Evolutionary conservation across 2,888 invertebrate genomes (phyloP).

Genomic region (Pollenia griseotomentosa): DNA sequence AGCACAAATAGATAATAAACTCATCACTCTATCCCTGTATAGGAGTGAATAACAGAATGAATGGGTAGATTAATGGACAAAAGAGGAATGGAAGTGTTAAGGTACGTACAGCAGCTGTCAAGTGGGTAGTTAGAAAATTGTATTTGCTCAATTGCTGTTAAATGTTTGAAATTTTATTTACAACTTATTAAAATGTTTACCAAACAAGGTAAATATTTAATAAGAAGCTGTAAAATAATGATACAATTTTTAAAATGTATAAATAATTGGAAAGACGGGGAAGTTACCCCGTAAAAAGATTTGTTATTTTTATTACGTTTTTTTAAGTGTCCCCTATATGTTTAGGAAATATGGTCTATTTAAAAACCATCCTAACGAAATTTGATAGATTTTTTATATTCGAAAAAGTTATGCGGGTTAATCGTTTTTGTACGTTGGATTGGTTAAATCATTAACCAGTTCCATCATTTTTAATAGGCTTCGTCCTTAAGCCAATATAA

Average conservation of each 20-base stretch:
- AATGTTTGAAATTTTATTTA: constrained; percentile 66
- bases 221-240: constrained; percentile 62
- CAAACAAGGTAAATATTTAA: constrained; percentile 73
- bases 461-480: too few species aligned
- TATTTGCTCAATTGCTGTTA: constrained; percentile 70
- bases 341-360: too few species aligned
- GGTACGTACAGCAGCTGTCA: constrained; percentile 68
- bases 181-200: constrained; percentile 73
- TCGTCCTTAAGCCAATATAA: too few species aligned
- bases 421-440: too few species aligned
- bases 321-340: too few species aligned
- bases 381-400: too few species aligned
- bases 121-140: constrained; percentile 68
- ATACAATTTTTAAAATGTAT: constrained; percentile 9
- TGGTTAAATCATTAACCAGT: too few species aligned
- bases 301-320: too few species aligned
- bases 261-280: neutral
- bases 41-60: constrained; percentile 3
- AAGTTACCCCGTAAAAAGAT: neutral
- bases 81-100: constrained; percentile 63
- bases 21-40: constrained; percentile 36
- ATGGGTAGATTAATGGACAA: neutral
- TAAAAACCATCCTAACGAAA: too few species aligned
- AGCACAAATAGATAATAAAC: constrained; percentile 71
- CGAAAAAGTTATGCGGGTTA: too few species aligned